Evolutionary conservation across 2,113 vertebrate genomes (phyloP).

Genomic region (Pholis gunnellus): DNA sequence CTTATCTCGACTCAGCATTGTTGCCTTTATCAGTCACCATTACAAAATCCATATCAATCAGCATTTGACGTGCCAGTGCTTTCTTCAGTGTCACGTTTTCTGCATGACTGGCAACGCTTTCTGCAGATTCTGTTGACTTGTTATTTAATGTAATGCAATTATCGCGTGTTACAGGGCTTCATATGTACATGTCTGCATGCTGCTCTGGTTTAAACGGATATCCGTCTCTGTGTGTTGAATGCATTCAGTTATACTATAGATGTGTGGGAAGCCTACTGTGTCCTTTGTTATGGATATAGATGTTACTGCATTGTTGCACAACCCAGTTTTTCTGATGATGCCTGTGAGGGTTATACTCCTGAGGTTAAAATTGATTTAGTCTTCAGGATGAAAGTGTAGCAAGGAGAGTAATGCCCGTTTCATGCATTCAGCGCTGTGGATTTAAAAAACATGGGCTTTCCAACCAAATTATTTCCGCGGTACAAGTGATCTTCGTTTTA

Average conservation of each 20-base stretch:
- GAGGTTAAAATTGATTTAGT: slow-evolving; percentile 32
- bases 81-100: slow-evolving; percentile 13
- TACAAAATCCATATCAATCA: slow-evolving; percentile 53
- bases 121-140: background rate
- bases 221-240: slow-evolving; percentile 1
- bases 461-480: slow-evolving; percentile 32
- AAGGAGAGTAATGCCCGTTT: slow-evolving; percentile 21
- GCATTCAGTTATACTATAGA: background rate
- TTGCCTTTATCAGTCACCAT: slow-evolving; percentile 60
- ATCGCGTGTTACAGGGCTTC: background rate
- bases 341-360: slow-evolving; percentile 16
- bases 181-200: background rate
- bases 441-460: slow-evolving; percentile 21
- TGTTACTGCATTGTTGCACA: slow-evolving; percentile 28
- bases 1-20: slow-evolving; percentile 55
- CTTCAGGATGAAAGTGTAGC: slow-evolving; percentile 30
- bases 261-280: background rate
- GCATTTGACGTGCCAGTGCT: slow-evolving; percentile 14
- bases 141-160: background rate
- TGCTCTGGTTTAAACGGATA: background rate
- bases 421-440: slow-evolving; percentile 20
- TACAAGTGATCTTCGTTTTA: background rate
- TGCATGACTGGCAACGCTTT: background rate
- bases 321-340: slow-evolving; percentile 24
- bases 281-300: background rate